phyloP scores from a whole-genome alignment of 1,140 invertebrate species.

The Lepidostoma basale region DNA sequence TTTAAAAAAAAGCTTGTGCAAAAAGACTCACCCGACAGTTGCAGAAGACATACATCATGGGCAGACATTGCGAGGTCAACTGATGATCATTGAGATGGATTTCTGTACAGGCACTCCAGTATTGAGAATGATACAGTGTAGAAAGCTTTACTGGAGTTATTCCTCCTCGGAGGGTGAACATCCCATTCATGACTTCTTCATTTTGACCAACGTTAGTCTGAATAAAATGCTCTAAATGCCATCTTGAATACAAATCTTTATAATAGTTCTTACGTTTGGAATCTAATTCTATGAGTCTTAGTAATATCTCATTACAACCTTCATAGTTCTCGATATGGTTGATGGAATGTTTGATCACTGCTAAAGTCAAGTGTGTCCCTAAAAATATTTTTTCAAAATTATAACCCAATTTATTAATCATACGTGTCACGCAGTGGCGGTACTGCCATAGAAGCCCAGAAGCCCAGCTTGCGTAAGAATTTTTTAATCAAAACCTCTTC shows the following conservation, averaged over 20 bases:
- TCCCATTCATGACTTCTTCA: constrained; percentile 27
- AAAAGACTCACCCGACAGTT: constrained; percentile 39
- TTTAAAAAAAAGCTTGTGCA: constrained; percentile 1
- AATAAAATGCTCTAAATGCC: constrained; percentile 39
- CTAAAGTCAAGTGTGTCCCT: constrained; percentile 41
- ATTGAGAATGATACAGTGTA: constrained; percentile 40
- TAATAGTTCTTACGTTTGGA: constrained; percentile 38
- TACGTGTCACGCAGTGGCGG: too few species aligned
- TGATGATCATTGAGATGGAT: constrained; percentile 32
- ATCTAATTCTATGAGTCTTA: constrained; percentile 33
- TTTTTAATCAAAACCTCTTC: too few species aligned
- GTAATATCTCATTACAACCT: constrained; percentile 26
- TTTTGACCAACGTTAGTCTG: constrained; percentile 23
- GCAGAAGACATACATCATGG: constrained; percentile 31
- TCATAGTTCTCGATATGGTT: constrained; percentile 39
- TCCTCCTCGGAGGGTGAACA: constrained; percentile 15
- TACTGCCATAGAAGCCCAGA: too few species aligned
- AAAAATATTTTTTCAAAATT: constrained; percentile 22
- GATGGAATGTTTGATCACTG: constrained; percentile 40
- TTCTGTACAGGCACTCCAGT: constrained; percentile 40
- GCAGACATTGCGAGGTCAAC: constrained; percentile 29
- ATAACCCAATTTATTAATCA: too few species aligned
- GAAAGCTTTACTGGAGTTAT: constrained; percentile 16
- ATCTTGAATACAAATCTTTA: constrained; percentile 41
- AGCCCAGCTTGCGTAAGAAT: too few species aligned